Base-by-base conservation (phyloP, 2,797 vertebrate species). In the Silurus aristotelis region DNA sequence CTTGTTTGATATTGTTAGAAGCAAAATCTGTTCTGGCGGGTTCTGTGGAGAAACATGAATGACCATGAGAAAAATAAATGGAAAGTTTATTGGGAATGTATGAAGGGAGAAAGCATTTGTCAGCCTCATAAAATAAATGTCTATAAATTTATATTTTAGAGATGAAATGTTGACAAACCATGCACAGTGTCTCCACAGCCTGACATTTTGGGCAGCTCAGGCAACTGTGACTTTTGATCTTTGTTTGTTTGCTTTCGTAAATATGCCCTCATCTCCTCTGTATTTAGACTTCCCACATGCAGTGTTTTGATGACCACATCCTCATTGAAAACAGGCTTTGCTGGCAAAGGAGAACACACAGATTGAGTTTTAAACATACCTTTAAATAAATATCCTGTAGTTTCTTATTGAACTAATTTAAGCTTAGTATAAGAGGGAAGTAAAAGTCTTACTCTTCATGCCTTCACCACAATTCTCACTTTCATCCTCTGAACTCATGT, bases 401-500 rank as follows among this genome's bases (percentile, higher is more conserved):
- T 48, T 17, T 25, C 43, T 38, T 19, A 22, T 2, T 78, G 17
- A 52, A 31, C 25, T 27, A 48, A 61, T 2, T 81, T 7, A 12
- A 15, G 79, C 56, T 56, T 9, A 73, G 43, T 63, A 64, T 55
- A 15, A 64, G 48, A 20, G 0, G 0, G 0, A 56, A 80, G 46
- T 19, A 48, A n/a, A 64, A 22, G 2, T 72, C 70, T 68, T 61
- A 77, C 70, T 43, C 22, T 27, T 87, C 6, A 86, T 13, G 10
- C 63, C 2, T 13, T 14, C 14, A 68, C 86, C 63, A 78, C 22
- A 77, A 58, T 56, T 86, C 31, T 78, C 61, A n/a, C 56, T 46
- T 46, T 90, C 82, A 12, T 89, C 88, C 2, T 43, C 75, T 7
- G 38, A 46, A 77, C 76, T 83, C 87, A 90, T 93, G 85, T 90